Percentiles rank a stretch among this genome's conserved stretches.
Conservation (phyloP, 2,888 invertebrate genomes). For the Acronicta psi region DNA sequence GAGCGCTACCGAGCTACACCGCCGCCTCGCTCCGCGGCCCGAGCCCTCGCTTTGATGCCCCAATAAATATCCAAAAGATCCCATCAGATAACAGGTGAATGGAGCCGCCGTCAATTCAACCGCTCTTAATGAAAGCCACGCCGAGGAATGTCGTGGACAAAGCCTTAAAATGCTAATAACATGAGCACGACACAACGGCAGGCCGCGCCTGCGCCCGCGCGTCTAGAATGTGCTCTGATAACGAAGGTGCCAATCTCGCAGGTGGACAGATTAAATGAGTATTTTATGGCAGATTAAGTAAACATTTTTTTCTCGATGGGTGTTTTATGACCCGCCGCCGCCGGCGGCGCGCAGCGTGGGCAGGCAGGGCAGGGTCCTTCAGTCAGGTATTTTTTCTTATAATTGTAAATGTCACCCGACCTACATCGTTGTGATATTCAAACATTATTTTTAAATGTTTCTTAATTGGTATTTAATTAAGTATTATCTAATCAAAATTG, state of each 20-base stretch:
- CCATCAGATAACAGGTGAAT: conserved; percentile 75
- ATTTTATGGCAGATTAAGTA: conserved; percentile 73
- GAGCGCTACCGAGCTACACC: conserved; percentile 85
- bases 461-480: conserved; percentile 26
- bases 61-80: conserved; percentile 84
- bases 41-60: conserved; percentile 69
- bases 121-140: conserved; percentile 69
- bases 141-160: conserved; percentile 70
- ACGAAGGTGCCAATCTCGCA: conserved; percentile 71
- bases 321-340: conserved; percentile 57
- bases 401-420: too few species aligned
- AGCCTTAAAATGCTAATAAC: conserved; percentile 74
- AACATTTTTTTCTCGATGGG: conserved; percentile 57
- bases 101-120: conserved; percentile 56
- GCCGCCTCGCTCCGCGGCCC: conserved; percentile 31
- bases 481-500: conserved; percentile 24
- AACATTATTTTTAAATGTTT: conserved; percentile 31
- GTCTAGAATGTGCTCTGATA: conserved; percentile 71
- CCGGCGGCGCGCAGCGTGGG: conserved; percentile 51
- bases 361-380: conserved; percentile 21
- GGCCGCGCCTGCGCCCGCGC: conserved; percentile 22
- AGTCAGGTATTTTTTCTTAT: conserved; percentile 10
- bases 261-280: conserved; percentile 70
- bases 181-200: conserved; percentile 57
- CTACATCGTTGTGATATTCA: conserved; percentile 27